A percentile compares a stretch with the other conserved stretches of the same genome.
Evolutionary conservation across 2,113 vertebrate species (phyloP).

Genomic region (Tragelaphus scriptus): DNA sequence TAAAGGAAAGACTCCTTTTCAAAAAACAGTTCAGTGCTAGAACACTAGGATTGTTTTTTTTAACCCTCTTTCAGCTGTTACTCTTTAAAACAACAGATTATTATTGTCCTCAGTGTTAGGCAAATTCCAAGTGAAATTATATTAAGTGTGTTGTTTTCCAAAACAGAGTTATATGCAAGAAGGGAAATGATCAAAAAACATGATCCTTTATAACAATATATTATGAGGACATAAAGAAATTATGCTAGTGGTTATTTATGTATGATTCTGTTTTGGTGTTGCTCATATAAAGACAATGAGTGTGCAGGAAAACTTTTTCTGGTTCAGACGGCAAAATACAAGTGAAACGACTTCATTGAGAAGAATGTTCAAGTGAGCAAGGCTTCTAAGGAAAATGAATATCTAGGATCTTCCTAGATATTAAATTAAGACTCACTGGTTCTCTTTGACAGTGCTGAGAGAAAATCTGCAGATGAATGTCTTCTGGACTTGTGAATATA

Average conservation of each 20-base stretch:
- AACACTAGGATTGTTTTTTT: neutral
- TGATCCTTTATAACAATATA: neutral
- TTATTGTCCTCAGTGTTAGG: neutral
- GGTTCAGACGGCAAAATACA: neutral
- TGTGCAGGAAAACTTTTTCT: neutral
- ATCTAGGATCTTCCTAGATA: neutral
- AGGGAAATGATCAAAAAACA: neutral
- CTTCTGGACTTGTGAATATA: neutral
- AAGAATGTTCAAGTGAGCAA: neutral
- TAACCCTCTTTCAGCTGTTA: neutral
- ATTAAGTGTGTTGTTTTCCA: neutral
- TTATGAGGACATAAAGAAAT: neutral
- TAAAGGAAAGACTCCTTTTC: constrained; percentile 45
- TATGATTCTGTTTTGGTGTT: neutral
- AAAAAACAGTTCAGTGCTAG: constrained; percentile 46
- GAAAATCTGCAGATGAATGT: neutral
- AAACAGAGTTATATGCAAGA: neutral
- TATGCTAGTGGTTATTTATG: neutral
- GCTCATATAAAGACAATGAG: neutral
- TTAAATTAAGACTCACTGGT: neutral
- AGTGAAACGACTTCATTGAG: neutral
- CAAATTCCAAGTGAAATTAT: neutral
- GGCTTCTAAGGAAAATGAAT: neutral
- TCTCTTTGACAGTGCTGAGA: neutral
- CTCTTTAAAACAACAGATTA: neutral